Conservation (phyloP, 2,113 vertebrate species). For the Danio rerio region GRCz12tu NC_133191.1:12919501-12920000, state of each 20-base stretch:
- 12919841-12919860: background rate
- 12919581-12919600: background rate
- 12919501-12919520: conserved; percentile 57
- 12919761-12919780: conserved; percentile 1
- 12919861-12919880: background rate
- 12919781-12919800: conserved; percentile 12
- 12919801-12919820: background rate
- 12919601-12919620: background rate
- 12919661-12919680: conserved; percentile 22
- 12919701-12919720: background rate
- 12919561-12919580: background rate
- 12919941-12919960: background rate
- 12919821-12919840: background rate
- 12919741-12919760: conserved; percentile 2
- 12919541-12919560: background rate
- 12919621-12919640: background rate
- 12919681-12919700: conserved; percentile 47
- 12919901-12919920: background rate
- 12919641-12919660: background rate
- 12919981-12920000: no score
- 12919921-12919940: background rate
- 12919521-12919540: background rate
- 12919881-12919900: background rate
- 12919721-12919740: conserved; percentile 8
- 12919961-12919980: background rate